Percentiles rank a stretch among this genome's conserved stretches.
These are phyloP conservation scores for Sapajus apella DNA, from an alignment of 2,113 vertebrate species.

Conservation along the genomic window DNA sequence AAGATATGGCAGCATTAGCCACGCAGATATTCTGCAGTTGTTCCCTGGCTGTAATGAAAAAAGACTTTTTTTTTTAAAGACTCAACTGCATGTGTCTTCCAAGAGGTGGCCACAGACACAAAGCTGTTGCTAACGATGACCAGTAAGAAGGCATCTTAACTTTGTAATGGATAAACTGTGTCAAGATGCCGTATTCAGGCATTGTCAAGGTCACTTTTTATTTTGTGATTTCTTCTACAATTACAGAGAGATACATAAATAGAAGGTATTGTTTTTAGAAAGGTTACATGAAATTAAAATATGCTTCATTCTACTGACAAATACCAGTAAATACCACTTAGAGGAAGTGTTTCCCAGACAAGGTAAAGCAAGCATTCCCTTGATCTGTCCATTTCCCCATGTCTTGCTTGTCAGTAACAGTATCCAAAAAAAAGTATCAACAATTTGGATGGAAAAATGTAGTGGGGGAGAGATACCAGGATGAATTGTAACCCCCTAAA, in stretches of 20 bases:
- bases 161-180: neutral
- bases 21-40: conserved; percentile 66
- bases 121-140: neutral
- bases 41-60: conserved; percentile 77
- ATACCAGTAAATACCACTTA: neutral
- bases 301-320: neutral
- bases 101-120: neutral
- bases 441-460: neutral
- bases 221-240: neutral
- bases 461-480: neutral
- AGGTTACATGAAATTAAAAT: conserved; percentile 20
- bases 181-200: neutral
- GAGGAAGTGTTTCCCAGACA: neutral
- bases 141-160: neutral
- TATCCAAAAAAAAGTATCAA: neutral
- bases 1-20: conserved; percentile 81
- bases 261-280: neutral
- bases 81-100: conserved; percentile 27
- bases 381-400: neutral
- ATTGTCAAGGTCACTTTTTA: neutral
- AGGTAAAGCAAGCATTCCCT: neutral
- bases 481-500: neutral
- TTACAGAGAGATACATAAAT: neutral
- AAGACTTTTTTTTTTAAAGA: conserved; percentile 62
- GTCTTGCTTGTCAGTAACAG: neutral